Evolutionary conservation across 2,797 vertebrate genomes (phyloP), one percentile per base, ranked within the genome.

Genomic region (Meda fulgida): DNA sequence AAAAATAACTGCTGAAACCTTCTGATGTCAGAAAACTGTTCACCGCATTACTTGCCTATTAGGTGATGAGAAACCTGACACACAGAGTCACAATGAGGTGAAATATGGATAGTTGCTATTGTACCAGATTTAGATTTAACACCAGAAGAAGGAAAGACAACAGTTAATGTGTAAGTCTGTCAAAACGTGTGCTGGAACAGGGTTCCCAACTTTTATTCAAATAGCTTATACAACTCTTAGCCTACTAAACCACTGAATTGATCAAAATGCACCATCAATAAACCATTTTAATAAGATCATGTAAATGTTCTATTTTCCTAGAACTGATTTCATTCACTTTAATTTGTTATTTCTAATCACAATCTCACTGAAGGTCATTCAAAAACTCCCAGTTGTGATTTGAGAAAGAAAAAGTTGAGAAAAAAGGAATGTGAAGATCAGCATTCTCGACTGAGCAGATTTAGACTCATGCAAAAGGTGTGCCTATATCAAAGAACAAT

Each of bases 361-460:
- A 63, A 40, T 40, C 9, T 19, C 10, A 46, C 78, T 67, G 29
- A 65, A n/a, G 7, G 14, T 78, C 14, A n/a, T 38, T 58, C 34
- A 48, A 48, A 31, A 65, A 65, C 18, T 65, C 77, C 11, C 7
- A 40, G 13, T 38, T 77, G 75, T 11, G 14, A 80, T 48, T n/a
- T 16, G 43, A 36, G 43, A 29, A 80, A 51, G 29, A 80, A 69
- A 67, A 11, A 26, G 65, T 36, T 26, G 65, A 36, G 38, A 38
- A 81, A 69, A 46, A 70, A n/a, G 78, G 11, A 80, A 67, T 51
- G 18, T 51, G 8, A 51, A 67, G 60, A 40, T 48, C 60, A 31
- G 77, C 31, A 5, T 66, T 26, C 36, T 5, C 2, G 14, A 78
- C 23, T 78, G 36, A 40, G 23, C 36, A 19, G 14, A 63, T 78